Evolutionary conservation across 2,888 invertebrate genomes (phyloP).

Genomic region (Esperia sulphurella): DNA sequence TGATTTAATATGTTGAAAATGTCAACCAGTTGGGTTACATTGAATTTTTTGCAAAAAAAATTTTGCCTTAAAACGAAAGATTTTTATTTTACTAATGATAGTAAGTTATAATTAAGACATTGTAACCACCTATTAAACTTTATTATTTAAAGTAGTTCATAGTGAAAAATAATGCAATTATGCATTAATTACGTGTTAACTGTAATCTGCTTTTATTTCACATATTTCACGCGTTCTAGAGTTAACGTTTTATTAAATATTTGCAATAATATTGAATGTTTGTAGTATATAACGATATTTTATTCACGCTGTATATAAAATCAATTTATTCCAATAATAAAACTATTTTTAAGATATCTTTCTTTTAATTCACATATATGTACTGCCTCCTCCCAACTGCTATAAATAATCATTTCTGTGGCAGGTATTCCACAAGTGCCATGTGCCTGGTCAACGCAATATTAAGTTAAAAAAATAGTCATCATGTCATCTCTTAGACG

Average conservation of each 20-base stretch:
- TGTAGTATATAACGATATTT: conserved; percentile 27
- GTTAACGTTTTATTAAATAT: conserved; percentile 12
- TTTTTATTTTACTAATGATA: neutral
- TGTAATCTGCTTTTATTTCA: neutral
- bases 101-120: neutral
- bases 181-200: conserved; percentile 2
- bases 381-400: too few species aligned
- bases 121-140: neutral
- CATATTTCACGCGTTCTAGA: neutral
- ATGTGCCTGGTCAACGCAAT: too few species aligned
- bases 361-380: conserved; percentile 18
- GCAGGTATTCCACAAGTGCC: too few species aligned
- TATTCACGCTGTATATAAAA: conserved; percentile 60
- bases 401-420: too few species aligned
- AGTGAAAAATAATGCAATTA: neutral
- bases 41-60: too few species aligned
- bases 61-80: too few species aligned
- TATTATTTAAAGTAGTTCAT: neutral
- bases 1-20: too few species aligned
- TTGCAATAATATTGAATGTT: conserved; percentile 24
- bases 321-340: conserved; percentile 63
- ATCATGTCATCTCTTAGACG: too few species aligned
- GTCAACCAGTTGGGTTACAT: too few species aligned
- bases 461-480: too few species aligned
- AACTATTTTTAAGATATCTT: conserved; percentile 34